phyloP scores from a whole-genome alignment of 2,888 invertebrate genomes.

The Atrina japonica region DNA sequence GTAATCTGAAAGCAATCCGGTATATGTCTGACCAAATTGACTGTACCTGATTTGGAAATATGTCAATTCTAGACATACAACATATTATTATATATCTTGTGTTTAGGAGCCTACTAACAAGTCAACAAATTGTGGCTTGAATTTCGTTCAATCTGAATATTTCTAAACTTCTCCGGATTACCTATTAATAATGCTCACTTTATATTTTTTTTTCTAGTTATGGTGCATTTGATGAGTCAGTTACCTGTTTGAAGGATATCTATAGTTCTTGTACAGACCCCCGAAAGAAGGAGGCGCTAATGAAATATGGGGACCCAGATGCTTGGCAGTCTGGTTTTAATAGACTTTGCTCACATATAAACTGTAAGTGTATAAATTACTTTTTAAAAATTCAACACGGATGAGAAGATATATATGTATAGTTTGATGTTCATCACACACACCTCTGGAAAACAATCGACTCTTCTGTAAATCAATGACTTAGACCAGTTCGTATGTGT shows the following conservation, averaged over 20 bases:
- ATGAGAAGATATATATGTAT: background rate
- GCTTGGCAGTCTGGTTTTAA: conserved; percentile 39
- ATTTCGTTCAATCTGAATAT: background rate
- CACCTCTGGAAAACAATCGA: too few relatives aligned
- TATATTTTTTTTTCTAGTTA: conserved; percentile 23
- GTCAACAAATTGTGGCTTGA: too few relatives aligned
- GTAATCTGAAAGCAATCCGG: too few relatives aligned
- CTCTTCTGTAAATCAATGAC: too few relatives aligned
- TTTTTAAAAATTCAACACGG: background rate
- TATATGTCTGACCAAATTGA: too few relatives aligned
- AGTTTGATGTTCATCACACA: background rate
- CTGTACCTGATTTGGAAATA: too few relatives aligned
- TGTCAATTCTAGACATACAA: too few relatives aligned
- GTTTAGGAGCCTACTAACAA: too few relatives aligned
- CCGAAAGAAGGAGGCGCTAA: conserved; percentile 24
- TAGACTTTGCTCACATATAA: conserved; percentile 34
- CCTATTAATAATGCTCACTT: background rate
- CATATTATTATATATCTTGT: too few relatives aligned
- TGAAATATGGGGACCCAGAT: conserved; percentile 28
- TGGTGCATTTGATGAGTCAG: conserved; percentile 35
- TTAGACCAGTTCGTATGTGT: too few relatives aligned
- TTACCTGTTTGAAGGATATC: conserved; percentile 26
- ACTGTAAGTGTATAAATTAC: conserved; percentile 24
- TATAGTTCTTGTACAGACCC: conserved; percentile 30
- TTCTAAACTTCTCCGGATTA: background rate